Evolutionary conservation across 2,113 vertebrate genomes (phyloP), one percentile per base, ranked within the genome.

Genomic region (Datnioides undecimradiatus): DNA sequence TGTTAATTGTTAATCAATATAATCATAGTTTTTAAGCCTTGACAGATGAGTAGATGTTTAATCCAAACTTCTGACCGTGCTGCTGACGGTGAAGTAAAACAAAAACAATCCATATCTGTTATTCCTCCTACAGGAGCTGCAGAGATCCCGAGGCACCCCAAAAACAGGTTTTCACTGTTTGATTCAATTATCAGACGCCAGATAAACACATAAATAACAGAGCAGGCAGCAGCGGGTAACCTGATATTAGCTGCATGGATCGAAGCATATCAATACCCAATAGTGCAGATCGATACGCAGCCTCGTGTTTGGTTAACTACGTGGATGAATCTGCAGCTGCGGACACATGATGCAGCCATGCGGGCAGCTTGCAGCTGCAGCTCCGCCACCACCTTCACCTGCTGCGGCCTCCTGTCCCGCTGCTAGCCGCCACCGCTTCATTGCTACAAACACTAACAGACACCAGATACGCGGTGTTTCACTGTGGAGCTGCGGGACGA

Each of bases 321-420:
- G 64, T 73, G 78, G 36, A 80, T 65, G 43, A 23, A 33, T 45
- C 6, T 34, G 73, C 49, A 21, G 71, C 78, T 63, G 64, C 54
- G 49, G 69, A 80, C 86, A 79, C 80, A 87, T 82, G 89, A 86
- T 82, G 87, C 75, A 88, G 85, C 90, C 90, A 91, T 89, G 90
- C 90, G 90, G 90, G 81, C 76, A 66, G 49, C 38, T 73, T 63
- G 85, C 83, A 68, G 71, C 79, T 57, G 57, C 83, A 46, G 46
- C 59, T 8, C 75, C 43, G 67, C 81, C 52, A 29, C 55, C 67
- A 16, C 57, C 75, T 76, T 45, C 54, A 65, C 70, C 74, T 69
- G 67, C 73, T n/a, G 69, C 31, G 51, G 73, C 73, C 58, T 60
- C 40, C 49, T 0, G 27, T 5, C 29, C 23, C 11, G 27, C 76